Evolutionary conservation across 2,797 vertebrate species (phyloP), one percentile per base, ranked within the genome.

Genomic region (Sebastes goodei): DNA sequence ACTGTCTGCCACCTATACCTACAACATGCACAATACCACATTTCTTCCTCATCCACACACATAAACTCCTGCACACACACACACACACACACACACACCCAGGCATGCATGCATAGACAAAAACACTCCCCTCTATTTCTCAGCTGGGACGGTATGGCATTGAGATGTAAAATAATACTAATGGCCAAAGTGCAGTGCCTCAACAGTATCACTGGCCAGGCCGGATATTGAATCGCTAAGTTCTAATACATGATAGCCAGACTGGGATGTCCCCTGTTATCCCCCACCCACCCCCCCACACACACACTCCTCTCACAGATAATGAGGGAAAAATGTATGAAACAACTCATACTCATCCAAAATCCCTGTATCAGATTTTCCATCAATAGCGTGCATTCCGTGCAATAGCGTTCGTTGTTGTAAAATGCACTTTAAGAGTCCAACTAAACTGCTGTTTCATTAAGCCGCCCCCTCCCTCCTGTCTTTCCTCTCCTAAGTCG

Each of bases 171-270:
- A 77, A 72, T 53, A 84, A 83, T 65, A 74, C 72, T 81, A 42
- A 82, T 12, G 64, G 46, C 65, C 76, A 73, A 74, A 74, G 68
- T 62, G 64, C 75, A 80, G 65, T 2, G 11, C 46, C 74, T 83
- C 76, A 80, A 75, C 71, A 71, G 83, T 78, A 82, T 86, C 82
- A 60, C 67, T 85, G 82, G 23, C 27, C 38, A 38, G 76, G 53
- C 83, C 56, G 76, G 86, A 92, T 87, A 90, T 82, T 82, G 75
- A 86, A 81, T 79, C 14, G n/a, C 78, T 25, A 74, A 84, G 71
- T 84, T 81, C 63, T 75, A 71, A 56, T 71, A 87, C 82, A 69
- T 75, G 86, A 93, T 84, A 83, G 86, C 64, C 53, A 78, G 68
- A 86, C 69, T 76, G 76, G 74, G 78, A 86, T 85, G 74, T 81